These are phyloP conservation scores for Nicator chloris DNA, from an alignment of 2,113 vertebrate genomes.

Conservation along the genomic window DNA sequence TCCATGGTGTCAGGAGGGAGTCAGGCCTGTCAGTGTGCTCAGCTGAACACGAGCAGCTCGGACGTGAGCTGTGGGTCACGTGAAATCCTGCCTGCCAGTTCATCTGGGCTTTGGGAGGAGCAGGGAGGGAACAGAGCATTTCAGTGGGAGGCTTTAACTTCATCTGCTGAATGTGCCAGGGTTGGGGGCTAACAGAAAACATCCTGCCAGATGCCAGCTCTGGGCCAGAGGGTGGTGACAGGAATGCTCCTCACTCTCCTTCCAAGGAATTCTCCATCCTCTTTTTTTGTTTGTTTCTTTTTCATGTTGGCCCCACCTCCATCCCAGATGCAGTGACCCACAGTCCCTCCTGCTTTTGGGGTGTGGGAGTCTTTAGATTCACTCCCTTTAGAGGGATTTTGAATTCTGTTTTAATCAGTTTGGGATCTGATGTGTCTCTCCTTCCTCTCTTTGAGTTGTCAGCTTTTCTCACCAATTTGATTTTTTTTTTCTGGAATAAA, in stretches of 20 bases:
- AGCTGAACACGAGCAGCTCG: neutral
- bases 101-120: neutral
- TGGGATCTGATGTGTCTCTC: neutral
- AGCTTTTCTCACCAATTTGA: neutral
- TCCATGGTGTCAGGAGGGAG: neutral
- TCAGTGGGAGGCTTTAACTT: neutral
- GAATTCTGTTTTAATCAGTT: neutral
- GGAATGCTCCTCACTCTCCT: neutral
- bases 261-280: neutral
- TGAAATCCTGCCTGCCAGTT: neutral
- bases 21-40: neutral
- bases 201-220: neutral
- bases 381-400: neutral
- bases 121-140: neutral
- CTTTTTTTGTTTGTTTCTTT: neutral
- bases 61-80: neutral
- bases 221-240: neutral
- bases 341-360: fast-evolving
- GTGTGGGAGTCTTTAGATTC: neutral
- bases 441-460: neutral
- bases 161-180: neutral
- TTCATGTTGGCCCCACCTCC: neutral
- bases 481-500: neutral
- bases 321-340: neutral
- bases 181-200: neutral